These are phyloP conservation scores for Dromaius novaehollandiae DNA, from an alignment of 2,113 vertebrate species.

Conservation along the genomic window DNA sequence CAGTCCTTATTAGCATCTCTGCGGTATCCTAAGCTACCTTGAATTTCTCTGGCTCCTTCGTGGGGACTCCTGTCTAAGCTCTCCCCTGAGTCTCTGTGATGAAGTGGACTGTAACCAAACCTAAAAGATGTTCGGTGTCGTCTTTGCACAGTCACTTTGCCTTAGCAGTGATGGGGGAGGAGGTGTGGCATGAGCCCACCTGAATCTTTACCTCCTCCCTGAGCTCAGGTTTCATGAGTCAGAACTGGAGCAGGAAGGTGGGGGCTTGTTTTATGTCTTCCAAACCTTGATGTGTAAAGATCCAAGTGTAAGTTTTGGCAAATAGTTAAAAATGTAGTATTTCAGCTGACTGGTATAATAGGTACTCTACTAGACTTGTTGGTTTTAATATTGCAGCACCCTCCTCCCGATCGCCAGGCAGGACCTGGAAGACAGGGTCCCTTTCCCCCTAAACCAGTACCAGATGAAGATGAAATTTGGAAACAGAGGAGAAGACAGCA, in stretches of 20 bases:
- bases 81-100: neutral
- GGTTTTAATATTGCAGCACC: conserved; percentile 73
- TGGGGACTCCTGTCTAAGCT: neutral
- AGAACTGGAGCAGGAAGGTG: neutral
- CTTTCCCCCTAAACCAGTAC: conserved; percentile 75
- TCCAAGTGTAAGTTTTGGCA: neutral
- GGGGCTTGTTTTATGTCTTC: neutral
- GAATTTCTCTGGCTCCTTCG: neutral
- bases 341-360: neutral
- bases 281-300: neutral
- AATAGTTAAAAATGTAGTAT: neutral
- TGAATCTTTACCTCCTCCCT: neutral
- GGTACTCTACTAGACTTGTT: neutral
- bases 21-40: neutral
- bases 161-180: neutral
- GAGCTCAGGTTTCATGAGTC: neutral
- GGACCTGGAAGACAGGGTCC: conserved; percentile 74
- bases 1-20: neutral
- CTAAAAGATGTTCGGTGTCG: neutral
- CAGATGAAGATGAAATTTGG: conserved; percentile 96
- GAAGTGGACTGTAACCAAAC: neutral
- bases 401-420: conserved; percentile 76
- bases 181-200: neutral
- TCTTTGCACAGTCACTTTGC: neutral
- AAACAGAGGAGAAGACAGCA: conserved; percentile 93